These are phyloP conservation scores for Callyntrura sp. DNA, from an alignment of 2,888 invertebrate genomes.

Conservation along the genomic window DNA sequence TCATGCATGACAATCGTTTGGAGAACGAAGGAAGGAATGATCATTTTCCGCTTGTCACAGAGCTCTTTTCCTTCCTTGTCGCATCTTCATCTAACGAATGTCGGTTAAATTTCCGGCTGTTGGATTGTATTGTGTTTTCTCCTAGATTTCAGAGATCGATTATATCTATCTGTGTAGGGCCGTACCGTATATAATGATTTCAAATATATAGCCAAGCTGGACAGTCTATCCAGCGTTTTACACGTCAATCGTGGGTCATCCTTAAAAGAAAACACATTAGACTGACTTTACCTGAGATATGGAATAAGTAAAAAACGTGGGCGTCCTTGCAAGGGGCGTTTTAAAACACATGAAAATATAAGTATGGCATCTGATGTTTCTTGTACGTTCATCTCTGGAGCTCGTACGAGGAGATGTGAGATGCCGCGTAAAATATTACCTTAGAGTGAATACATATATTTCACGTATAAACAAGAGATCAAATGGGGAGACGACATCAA, in stretches of 20 bases:
- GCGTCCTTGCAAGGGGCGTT: not conserved
- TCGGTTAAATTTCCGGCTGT: no score
- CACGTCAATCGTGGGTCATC: not conserved
- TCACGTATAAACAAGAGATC: conserved; percentile 21
- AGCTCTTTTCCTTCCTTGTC: not conserved
- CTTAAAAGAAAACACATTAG: not conserved
- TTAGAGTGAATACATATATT: not conserved
- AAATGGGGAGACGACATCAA: conserved; percentile 48
- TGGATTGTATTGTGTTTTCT: not conserved
- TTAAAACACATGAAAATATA: conserved; percentile 2
- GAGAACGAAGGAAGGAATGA: not conserved
- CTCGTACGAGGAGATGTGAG: not conserved
- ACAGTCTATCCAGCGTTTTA: not conserved
- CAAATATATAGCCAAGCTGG: not conserved
- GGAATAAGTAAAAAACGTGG: not conserved
- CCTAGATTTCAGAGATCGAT: not conserved
- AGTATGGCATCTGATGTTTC: not conserved
- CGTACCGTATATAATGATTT: not conserved
- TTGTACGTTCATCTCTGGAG: not conserved
- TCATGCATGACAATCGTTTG: conserved; percentile 10
- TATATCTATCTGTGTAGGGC: no score
- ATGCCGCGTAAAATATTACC: not conserved
- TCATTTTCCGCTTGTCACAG: not conserved
- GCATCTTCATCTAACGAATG: not conserved
- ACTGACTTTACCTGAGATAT: conserved; percentile 35